Percentiles rank a stretch among this genome's conserved stretches.
Conservation (phyloP, 2,888 invertebrate genomes). For the Metallyticus violacea region DNA sequence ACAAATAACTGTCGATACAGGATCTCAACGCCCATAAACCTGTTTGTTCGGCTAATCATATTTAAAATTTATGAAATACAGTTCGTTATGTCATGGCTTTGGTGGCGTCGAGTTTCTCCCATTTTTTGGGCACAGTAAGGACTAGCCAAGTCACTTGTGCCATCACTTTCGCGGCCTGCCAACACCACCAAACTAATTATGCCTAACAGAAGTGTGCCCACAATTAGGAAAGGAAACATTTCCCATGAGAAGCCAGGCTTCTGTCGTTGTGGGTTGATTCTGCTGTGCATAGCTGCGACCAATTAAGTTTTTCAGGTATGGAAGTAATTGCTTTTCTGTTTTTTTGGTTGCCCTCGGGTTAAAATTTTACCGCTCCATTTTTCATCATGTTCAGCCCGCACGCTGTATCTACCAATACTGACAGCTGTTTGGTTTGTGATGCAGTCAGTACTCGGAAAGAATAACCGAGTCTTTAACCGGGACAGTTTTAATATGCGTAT, state of each 20-base stretch:
- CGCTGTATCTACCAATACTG: neutral
- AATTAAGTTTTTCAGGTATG: neutral
- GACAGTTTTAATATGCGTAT: no score
- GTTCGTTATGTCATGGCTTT: no score
- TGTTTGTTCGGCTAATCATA: no score
- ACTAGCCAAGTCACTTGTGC: no score
- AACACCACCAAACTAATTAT: no score
- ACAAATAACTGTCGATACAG: no score
- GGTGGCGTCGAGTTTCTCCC: no score
- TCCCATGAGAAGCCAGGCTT: neutral
- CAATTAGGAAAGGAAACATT: neutral
- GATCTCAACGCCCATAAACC: no score
- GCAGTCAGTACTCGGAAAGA: neutral
- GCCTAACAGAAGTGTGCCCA: neutral
- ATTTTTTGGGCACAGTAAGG: no score
- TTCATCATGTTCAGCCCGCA: neutral
- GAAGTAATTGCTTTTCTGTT: neutral
- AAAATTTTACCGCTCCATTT: neutral
- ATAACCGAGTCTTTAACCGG: no score
- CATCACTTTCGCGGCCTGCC: no score
- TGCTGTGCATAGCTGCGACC: neutral
- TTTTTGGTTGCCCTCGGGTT: neutral
- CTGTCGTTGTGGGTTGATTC: neutral
- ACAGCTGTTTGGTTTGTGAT: neutral
- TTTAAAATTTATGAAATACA: no score